phyloP scores from a whole-genome alignment of 1,140 invertebrate species.

The Psilanteris sp. region DNA sequence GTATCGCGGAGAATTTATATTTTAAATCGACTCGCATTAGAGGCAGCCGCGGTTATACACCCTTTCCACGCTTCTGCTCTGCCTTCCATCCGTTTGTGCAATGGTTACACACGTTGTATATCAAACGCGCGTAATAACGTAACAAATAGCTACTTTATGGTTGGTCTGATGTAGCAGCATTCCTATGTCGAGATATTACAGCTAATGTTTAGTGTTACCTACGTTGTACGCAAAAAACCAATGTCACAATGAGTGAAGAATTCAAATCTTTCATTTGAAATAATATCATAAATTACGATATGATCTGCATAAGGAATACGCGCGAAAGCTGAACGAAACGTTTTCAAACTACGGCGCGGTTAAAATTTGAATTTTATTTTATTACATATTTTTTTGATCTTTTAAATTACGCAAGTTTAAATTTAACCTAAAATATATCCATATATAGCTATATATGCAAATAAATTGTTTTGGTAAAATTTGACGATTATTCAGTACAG shows the following conservation, averaged over 20 bases:
- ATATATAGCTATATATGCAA: no score
- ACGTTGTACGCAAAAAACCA: conserved; percentile 49
- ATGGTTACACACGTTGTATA: conserved; percentile 67
- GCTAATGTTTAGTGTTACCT: conserved; percentile 74
- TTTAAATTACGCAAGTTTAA: no score
- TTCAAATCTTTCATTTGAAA: conserved; percentile 27
- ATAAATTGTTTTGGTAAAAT: no score
- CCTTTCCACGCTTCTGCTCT: conserved; percentile 30
- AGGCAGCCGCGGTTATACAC: conserved; percentile 66
- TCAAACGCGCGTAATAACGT: conserved; percentile 77
- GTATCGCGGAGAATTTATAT: conserved; percentile 76
- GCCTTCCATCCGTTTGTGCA: conserved; percentile 61
- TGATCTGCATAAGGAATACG: conserved; percentile 34
- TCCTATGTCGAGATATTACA: conserved; percentile 72
- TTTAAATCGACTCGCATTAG: conserved; percentile 77
- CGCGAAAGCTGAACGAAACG: no score
- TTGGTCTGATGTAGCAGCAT: conserved; percentile 68
- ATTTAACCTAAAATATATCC: no score
- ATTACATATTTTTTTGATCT: no score
- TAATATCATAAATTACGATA: conserved; percentile 31
- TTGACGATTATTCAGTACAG: no score
- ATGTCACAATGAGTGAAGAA: conserved; percentile 25
- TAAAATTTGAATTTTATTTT: not conserved
- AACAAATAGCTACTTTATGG: conserved; percentile 77
- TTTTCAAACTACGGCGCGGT: not conserved